A percentile compares a stretch with the other conserved stretches of the same genome.
These are phyloP conservation scores for Parnassius glacialis DNA, from an alignment of 2,888 invertebrate genomes.

Conservation along the genomic window DNA sequence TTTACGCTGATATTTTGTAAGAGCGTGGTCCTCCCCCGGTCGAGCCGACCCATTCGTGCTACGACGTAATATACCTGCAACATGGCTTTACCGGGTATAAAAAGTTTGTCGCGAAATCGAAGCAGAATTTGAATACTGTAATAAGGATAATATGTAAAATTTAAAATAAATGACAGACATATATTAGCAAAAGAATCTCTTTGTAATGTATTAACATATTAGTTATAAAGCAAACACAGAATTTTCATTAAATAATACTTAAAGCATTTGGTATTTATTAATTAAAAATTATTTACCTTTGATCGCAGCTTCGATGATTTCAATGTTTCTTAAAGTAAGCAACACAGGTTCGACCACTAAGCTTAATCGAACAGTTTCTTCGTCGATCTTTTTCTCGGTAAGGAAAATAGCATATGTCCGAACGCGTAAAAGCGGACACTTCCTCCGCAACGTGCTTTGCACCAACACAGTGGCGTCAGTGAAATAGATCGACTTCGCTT, in stretches of 20 bases:
- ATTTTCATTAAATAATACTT: neutral
- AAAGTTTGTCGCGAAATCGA: no score
- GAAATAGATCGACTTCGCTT: constrained; percentile 53
- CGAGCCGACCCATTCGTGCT: no score
- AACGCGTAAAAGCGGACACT: constrained; percentile 55
- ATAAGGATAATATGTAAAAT: no score
- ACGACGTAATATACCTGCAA: no score
- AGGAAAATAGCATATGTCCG: constrained; percentile 67
- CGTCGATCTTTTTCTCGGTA: constrained; percentile 46
- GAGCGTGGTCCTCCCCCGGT: no score
- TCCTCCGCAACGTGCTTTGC: constrained; percentile 43
- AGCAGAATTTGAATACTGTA: no score
- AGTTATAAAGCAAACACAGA: no score
- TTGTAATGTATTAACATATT: no score
- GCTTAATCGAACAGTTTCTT: constrained; percentile 42
- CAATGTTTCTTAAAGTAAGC: constrained; percentile 59
- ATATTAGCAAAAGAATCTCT: no score
- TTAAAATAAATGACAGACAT: no score
- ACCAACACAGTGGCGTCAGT: constrained; percentile 63
- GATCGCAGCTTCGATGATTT: constrained; percentile 62
- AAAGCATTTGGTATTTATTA: constrained; percentile 14
- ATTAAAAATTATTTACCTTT: constrained; percentile 48
- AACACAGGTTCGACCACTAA: constrained; percentile 63
- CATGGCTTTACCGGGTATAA: no score
- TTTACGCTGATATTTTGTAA: no score